Evolutionary conservation across 1,140 invertebrate species (phyloP).

Genomic region (Ceratina japonica): DNA sequence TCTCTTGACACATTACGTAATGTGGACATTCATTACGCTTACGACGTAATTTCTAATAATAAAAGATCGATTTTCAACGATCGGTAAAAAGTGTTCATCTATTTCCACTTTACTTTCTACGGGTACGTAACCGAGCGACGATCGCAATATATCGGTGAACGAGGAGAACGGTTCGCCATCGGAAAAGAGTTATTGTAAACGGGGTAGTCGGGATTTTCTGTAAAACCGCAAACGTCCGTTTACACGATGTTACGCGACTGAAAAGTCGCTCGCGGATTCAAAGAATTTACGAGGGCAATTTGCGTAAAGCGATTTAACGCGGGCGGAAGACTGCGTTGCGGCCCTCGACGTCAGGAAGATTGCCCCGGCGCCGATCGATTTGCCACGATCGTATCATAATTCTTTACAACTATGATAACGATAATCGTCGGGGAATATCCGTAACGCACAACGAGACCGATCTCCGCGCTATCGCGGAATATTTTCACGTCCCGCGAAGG

Average conservation of each 20-base stretch:
- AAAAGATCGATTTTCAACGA: neutral
- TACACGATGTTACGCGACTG: conserved; percentile 23
- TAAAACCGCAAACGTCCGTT: conserved; percentile 1
- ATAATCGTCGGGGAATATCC: conserved; percentile 9
- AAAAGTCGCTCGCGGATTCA: conserved; percentile 17
- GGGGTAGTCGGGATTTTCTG: neutral
- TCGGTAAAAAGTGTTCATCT: neutral
- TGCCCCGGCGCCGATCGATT: conserved; percentile 18
- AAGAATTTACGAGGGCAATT: conserved; percentile 38
- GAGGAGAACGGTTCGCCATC: neutral
- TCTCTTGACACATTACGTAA: too few species aligned
- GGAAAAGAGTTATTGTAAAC: neutral
- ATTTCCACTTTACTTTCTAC: neutral
- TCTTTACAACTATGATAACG: conserved; percentile 39
- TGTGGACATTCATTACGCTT: too few species aligned
- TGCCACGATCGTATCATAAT: conserved; percentile 28
- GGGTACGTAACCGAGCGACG: neutral
- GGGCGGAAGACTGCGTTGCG: conserved; percentile 13
- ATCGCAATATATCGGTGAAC: neutral
- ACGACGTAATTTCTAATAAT: neutral
- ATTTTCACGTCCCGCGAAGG: conserved; percentile 2
- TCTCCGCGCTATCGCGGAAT: neutral
- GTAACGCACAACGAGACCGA: conserved; percentile 13
- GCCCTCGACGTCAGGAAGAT: neutral
- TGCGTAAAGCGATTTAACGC: conserved; percentile 39